Base-by-base conservation (phyloP, 2,888 invertebrate genomes). In the Anoplius nigerrimus region DNA sequence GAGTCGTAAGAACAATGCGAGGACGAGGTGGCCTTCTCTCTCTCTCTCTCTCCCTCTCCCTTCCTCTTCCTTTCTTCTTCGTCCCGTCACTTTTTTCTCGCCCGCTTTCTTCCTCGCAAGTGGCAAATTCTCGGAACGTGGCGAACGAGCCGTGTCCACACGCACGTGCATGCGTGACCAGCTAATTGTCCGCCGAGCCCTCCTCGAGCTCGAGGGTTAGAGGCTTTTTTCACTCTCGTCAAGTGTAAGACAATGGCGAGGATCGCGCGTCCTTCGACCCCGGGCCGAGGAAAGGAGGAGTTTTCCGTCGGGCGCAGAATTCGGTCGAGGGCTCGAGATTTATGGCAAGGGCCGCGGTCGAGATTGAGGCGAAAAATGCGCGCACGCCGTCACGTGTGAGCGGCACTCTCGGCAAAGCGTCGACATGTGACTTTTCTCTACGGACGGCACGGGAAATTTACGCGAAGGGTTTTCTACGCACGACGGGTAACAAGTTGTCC, bases 41-140 rank as follows among this genome's bases (percentile, higher is more conserved):
- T 20, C n/a, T 42, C 18, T 34, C 20, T 58, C 22, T n/a, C 13
- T 46, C 46, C 27, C 34, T 46, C 46, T 53, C 43, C 45, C 58
- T 22, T 15, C n/a, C 13, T 6, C 15, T 58, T 16, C n/a, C 16
- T 34, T 15, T 34, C 13, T 59, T 18, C 46, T 58, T 22, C 8
- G 8, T 22, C 42, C 43, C 21, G 27, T 54, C 34, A 34, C 61
- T 45, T 54, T 56, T 22, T 51, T 57, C 15, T 53, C 20, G 42
- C 21, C 27, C 21, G 20, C 52, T n/a, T 46, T 52, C 45, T 27
- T 21, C 15, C 13, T 43, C n/a, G 11, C 11, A 42, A 54, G 8
- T 27, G 18, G 63, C 22, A 71, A 66, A 27, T 74, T 74, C 74
- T 71, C n/a, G 59, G 74, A 75, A 74, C 58, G 63, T n/a, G 20